phyloP scores from a whole-genome alignment of 2,888 invertebrate species.

The Cheiracanthium punctorium region DNA sequence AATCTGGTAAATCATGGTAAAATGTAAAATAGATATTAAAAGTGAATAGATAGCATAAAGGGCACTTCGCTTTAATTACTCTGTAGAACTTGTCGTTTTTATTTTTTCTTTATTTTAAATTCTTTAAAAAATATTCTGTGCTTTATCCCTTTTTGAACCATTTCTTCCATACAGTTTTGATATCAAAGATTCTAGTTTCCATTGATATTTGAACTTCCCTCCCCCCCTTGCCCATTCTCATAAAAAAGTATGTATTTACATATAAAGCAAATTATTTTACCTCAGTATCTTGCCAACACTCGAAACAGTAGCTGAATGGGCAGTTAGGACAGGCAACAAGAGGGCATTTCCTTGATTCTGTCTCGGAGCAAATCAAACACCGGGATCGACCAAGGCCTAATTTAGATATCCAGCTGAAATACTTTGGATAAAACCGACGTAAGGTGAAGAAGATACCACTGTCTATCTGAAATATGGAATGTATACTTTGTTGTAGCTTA shows the following conservation, averaged over 20 bases:
- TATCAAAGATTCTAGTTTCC: too few species aligned
- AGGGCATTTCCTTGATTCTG: slow-evolving; percentile 13
- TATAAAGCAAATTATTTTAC: too few species aligned
- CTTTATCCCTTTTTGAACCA: too few species aligned
- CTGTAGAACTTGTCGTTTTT: too few species aligned
- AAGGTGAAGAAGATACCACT: slow-evolving; percentile 39
- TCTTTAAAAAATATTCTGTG: too few species aligned
- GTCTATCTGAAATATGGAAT: slow-evolving; percentile 27
- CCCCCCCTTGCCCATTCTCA: background rate
- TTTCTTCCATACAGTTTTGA: too few species aligned
- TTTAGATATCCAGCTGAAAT: slow-evolving; percentile 41
- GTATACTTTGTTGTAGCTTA: too few species aligned
- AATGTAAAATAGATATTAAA: too few species aligned
- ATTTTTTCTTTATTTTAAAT: too few species aligned
- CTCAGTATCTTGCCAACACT: slow-evolving; percentile 55
- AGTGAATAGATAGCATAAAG: too few species aligned
- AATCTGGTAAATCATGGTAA: too few species aligned
- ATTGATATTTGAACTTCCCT: background rate
- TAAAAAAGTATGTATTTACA: background rate
- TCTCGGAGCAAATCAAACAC: slow-evolving; percentile 52
- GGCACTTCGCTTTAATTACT: too few species aligned
- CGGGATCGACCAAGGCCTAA: slow-evolving; percentile 38
- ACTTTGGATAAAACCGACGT: slow-evolving; percentile 38
- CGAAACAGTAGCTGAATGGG: slow-evolving; percentile 51
- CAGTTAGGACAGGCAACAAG: slow-evolving; percentile 55